Evolutionary conservation across 2,113 vertebrate species (phyloP).

Genomic region (Anguilla rostrata): DNA sequence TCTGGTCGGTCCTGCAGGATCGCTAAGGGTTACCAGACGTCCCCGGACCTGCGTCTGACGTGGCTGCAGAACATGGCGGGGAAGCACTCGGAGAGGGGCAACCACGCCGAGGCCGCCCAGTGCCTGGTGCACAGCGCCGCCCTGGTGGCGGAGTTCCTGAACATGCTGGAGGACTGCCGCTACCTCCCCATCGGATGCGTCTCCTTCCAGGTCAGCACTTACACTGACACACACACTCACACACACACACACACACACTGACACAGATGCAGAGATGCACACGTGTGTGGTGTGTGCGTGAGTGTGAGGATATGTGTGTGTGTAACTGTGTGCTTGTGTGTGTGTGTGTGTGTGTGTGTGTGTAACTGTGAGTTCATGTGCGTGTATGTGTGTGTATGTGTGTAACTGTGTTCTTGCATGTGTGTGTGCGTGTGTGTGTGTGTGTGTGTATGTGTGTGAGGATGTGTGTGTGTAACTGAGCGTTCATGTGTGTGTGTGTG

Average conservation of each 20-base stretch:
- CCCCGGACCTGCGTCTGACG: constrained; percentile 84
- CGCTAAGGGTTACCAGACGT: constrained; percentile 92
- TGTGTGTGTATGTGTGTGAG: neutral
- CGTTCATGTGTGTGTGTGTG: too few relatives aligned
- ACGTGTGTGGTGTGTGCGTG: neutral
- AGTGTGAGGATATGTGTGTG: too few relatives aligned
- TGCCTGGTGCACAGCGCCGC: constrained; percentile 88
- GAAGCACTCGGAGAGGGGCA: constrained; percentile 81
- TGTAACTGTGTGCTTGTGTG: too few relatives aligned
- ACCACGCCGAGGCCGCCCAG: constrained; percentile 88
- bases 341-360: too few relatives aligned
- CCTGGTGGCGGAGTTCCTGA: constrained; percentile 87
- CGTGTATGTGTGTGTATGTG: too few relatives aligned
- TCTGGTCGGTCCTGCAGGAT: constrained; percentile 65
- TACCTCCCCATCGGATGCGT: constrained; percentile 89
- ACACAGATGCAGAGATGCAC: neutral
- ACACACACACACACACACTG: neutral
- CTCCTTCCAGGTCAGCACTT: constrained; percentile 79
- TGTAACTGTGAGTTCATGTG: too few relatives aligned
- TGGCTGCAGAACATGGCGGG: constrained; percentile 94
- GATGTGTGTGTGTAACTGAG: neutral
- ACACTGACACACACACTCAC: neutral
- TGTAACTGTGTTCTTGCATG: too few relatives aligned
- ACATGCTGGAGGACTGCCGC: constrained; percentile 87
- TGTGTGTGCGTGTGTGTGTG: neutral